Conservation (phyloP, 2,797 vertebrate species). For the Argyrosomus regius region DNA sequence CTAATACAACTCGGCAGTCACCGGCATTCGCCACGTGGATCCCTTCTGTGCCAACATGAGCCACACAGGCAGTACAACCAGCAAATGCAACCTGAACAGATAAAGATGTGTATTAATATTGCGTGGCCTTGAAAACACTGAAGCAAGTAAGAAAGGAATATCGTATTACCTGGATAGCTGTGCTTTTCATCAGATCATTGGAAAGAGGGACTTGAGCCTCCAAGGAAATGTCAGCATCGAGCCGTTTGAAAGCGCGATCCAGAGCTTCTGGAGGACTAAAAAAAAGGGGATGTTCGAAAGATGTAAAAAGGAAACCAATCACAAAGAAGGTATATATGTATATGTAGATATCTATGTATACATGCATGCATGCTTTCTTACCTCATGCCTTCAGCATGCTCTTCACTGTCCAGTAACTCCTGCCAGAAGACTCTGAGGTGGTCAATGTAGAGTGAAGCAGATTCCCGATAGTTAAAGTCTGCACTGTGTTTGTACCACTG, state of each 20-base stretch:
- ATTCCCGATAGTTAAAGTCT: conserved; percentile 89
- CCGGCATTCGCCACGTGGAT: conserved; percentile 93
- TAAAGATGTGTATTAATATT: background rate
- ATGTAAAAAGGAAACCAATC: background rate
- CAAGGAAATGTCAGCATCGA: conserved; percentile 93
- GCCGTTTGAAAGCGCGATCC: conserved; percentile 89
- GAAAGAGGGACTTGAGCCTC: conserved; percentile 93
- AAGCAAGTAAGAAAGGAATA: background rate
- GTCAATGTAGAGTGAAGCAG: conserved; percentile 90
- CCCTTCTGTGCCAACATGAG: conserved; percentile 87
- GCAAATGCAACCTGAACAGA: conserved; percentile 91
- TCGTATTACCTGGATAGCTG: conserved; percentile 89
- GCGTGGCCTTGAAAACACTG: background rate
- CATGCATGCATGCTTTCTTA: background rate
- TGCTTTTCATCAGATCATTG: conserved; percentile 88
- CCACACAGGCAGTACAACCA: conserved; percentile 93
- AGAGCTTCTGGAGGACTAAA: conserved; percentile 88
- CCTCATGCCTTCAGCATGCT: conserved; percentile 86
- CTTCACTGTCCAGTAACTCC: conserved; percentile 90
- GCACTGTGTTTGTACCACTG: conserved; percentile 92
- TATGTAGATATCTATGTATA: background rate
- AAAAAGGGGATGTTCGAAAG: background rate
- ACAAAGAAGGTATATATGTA: background rate
- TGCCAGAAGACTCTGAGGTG: conserved; percentile 97
- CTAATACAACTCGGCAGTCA: conserved; percentile 92